Conservation (phyloP, 2,797 vertebrate species). For the Gorsachius magnificus region DNA sequence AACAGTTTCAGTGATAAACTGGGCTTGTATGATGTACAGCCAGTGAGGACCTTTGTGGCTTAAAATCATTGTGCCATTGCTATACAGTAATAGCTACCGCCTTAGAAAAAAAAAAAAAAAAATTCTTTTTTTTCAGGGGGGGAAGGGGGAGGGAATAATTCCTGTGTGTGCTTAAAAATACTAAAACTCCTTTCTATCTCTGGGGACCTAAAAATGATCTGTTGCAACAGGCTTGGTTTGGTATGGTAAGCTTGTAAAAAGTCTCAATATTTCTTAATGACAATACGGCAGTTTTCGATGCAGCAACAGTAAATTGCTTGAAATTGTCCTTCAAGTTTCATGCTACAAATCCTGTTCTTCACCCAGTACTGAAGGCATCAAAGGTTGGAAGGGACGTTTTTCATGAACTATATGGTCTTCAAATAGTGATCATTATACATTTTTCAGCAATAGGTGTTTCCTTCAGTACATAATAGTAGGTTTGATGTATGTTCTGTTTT, state of each 20-base stretch:
- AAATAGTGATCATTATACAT: slow-evolving; percentile 36
- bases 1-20: slow-evolving; percentile 75
- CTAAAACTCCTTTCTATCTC: slow-evolving; percentile 67
- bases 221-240: slow-evolving; percentile 56
- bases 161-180: slow-evolving; percentile 76
- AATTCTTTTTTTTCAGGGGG: background rate
- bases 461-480: slow-evolving; percentile 83
- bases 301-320: slow-evolving; percentile 57
- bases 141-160: slow-evolving; percentile 29
- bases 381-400: slow-evolving; percentile 55
- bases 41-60: slow-evolving; percentile 70
- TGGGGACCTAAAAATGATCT: slow-evolving; percentile 57
- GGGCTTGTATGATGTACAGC: slow-evolving; percentile 71
- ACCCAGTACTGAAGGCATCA: slow-evolving; percentile 67
- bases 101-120: slow-evolving; percentile 67
- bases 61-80: slow-evolving; percentile 78
- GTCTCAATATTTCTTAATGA: slow-evolving; percentile 53
- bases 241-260: slow-evolving; percentile 63
- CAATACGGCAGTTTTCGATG: slow-evolving; percentile 61
- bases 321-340: slow-evolving; percentile 68
- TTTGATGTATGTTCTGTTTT: slow-evolving; percentile 83
- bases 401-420: slow-evolving; percentile 59
- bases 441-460: slow-evolving; percentile 43
- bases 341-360: slow-evolving; percentile 62
- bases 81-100: slow-evolving; percentile 76